phyloP scores from a whole-genome alignment of 1,140 invertebrate genomes.

The Diorhabda carinulata region DNA sequence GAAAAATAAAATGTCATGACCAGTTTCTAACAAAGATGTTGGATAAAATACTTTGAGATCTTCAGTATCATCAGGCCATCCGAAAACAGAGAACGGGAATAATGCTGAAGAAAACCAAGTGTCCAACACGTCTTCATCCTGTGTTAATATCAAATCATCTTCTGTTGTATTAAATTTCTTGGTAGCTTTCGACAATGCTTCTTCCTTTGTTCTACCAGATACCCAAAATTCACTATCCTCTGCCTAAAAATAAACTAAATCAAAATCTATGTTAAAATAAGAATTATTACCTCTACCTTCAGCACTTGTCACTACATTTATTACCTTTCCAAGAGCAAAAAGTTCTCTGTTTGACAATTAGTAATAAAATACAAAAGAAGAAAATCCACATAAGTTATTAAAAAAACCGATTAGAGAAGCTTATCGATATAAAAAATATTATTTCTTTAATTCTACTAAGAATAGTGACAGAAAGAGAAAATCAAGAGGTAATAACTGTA shows the following conservation, averaged over 20 bases:
- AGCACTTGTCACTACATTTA: too few relatives aligned
- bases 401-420: too few relatives aligned
- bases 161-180: conserved; percentile 69
- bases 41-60: conserved; percentile 85
- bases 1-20: conserved; percentile 98
- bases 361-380: too few relatives aligned
- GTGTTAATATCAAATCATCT: conserved; percentile 66
- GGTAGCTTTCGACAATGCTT: conserved; percentile 82
- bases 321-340: too few relatives aligned
- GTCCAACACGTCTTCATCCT: conserved; percentile 96
- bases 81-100: conserved; percentile 96
- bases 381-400: too few relatives aligned
- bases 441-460: too few relatives aligned
- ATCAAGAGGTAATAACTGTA: too few relatives aligned
- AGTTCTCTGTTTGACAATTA: too few relatives aligned
- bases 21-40: conserved; percentile 89
- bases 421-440: too few relatives aligned
- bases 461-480: too few relatives aligned
- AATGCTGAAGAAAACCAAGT: conserved; percentile 99
- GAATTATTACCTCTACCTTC: too few relatives aligned
- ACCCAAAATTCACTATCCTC: conserved; percentile 65
- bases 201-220: conserved; percentile 75
- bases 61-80: conserved; percentile 87
- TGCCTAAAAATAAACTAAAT: conserved; percentile 3
- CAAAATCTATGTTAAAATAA: not conserved